These are phyloP conservation scores for Jaculus jaculus DNA, from an alignment of 2,113 vertebrate genomes.

Conservation along the genomic window DNA sequence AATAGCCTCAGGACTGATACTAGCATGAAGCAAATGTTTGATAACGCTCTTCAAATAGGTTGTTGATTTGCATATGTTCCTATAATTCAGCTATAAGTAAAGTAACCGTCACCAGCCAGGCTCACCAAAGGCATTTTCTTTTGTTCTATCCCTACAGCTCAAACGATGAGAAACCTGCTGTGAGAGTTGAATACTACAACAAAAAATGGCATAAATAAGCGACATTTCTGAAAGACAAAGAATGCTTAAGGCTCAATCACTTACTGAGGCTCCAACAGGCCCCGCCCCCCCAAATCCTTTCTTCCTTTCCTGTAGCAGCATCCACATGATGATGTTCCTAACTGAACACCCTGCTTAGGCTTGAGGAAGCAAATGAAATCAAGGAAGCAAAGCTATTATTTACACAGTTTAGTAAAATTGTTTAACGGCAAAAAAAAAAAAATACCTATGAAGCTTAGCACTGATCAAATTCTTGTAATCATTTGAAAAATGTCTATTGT, in stretches of 20 bases:
- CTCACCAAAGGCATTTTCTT: constrained; percentile 5
- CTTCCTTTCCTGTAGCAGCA: not conserved
- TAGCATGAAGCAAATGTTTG: not conserved
- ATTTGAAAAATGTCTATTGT: constrained; percentile 30
- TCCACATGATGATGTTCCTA: not conserved
- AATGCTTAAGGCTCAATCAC: not conserved
- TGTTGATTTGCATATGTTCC: not conserved
- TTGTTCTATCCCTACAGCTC: constrained; percentile 45
- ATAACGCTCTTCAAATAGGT: not conserved
- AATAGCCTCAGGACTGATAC: constrained; percentile 14
- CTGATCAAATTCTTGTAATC: not conserved
- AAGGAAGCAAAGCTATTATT: not conserved
- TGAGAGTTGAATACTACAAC: constrained; percentile 30
- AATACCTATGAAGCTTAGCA: not conserved
- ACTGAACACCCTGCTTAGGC: not conserved
- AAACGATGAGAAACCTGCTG: constrained; percentile 43
- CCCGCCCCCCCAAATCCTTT: not conserved
- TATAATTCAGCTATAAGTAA: not conserved
- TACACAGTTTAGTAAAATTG: not conserved
- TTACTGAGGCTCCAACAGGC: constrained; percentile 6
- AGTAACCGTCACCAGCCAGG: not conserved
- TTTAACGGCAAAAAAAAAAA: not conserved
- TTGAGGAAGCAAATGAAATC: constrained; percentile 5
- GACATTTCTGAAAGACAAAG: constrained; percentile 48
- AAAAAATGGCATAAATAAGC: constrained; percentile 4